A percentile compares a stretch with the other conserved stretches of the same genome.
These are phyloP conservation scores for Drosophila siamana DNA, from an alignment of 2,888 invertebrate genomes.

Conservation along the genomic window DNA sequence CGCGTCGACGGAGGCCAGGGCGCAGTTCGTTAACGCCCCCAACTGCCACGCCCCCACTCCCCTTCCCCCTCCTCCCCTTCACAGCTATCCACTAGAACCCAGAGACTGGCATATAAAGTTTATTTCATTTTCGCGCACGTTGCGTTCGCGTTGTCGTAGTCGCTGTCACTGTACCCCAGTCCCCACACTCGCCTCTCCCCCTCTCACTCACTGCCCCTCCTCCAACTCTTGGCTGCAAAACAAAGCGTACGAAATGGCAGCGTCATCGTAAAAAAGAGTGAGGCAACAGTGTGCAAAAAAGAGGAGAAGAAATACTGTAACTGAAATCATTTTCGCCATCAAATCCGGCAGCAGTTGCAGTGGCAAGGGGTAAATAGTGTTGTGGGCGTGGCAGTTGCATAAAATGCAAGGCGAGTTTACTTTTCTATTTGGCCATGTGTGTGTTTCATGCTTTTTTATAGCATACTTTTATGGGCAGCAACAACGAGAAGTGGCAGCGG, in stretches of 20 bases:
- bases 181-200: too few species aligned
- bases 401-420: constrained; percentile 56
- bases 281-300: constrained; percentile 18
- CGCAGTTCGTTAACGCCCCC: constrained; percentile 39
- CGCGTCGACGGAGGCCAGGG: constrained; percentile 58
- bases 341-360: constrained; percentile 50
- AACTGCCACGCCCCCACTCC: not conserved
- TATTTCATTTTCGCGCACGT: constrained; percentile 82
- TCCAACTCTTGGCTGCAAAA: constrained; percentile 48
- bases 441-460: constrained; percentile 55
- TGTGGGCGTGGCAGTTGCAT: constrained; percentile 62
- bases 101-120: constrained; percentile 57
- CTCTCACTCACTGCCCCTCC: not conserved
- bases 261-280: constrained; percentile 68
- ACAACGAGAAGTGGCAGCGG: not conserved
- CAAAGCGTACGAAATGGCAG: constrained; percentile 74
- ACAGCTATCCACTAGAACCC: not conserved
- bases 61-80: not conserved
- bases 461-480: constrained; percentile 74
- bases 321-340: constrained; percentile 77
- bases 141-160: constrained; percentile 66
- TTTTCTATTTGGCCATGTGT: constrained; percentile 47
- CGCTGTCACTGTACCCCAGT: not conserved
- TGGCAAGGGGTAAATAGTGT: constrained; percentile 37
- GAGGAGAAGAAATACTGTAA: constrained; percentile 48